Conservation (phyloP, 2,888 invertebrate species). For the Chelonus formosanus region DNA sequence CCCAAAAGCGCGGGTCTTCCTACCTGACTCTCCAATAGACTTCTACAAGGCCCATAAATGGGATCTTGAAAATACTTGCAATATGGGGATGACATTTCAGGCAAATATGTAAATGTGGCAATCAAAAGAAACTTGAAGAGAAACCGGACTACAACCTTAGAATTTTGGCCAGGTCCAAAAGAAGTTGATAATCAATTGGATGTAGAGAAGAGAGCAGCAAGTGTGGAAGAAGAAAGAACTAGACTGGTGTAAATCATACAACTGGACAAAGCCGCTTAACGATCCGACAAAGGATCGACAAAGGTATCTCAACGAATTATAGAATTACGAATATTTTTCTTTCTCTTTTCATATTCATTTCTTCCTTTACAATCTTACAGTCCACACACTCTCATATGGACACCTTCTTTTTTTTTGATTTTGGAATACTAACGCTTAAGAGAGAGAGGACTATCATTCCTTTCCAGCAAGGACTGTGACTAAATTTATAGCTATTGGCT, state of each 20-base stretch:
- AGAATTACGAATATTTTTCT: constrained; percentile 57
- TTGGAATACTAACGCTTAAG: too few species aligned
- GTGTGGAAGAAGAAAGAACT: constrained; percentile 41
- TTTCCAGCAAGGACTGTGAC: constrained; percentile 25
- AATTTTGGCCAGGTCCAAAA: too few species aligned
- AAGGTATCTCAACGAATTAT: constrained; percentile 58
- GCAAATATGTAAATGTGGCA: too few species aligned
- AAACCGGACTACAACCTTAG: too few species aligned
- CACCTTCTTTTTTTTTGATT: not conserved
- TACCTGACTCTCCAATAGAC: too few species aligned
- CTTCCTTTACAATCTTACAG: not conserved
- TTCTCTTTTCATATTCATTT: constrained; percentile 10
- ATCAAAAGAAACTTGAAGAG: too few species aligned
- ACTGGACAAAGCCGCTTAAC: constrained; percentile 63
- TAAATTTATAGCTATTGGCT: constrained; percentile 55
- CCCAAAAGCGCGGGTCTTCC: too few species aligned
- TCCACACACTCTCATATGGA: too few species aligned
- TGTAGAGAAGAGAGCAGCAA: constrained; percentile 44
- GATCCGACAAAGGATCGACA: constrained; percentile 60
- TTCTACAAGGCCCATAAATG: too few species aligned
- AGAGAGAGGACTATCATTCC: too few species aligned
- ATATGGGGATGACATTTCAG: too few species aligned
- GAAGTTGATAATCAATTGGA: constrained; percentile 57
- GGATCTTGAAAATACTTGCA: too few species aligned
- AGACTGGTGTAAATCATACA: constrained; percentile 61